Percentiles rank a stretch among this genome's conserved stretches.
Conservation (phyloP, 2,888 invertebrate genomes). For the Nomada flava region DNA sequence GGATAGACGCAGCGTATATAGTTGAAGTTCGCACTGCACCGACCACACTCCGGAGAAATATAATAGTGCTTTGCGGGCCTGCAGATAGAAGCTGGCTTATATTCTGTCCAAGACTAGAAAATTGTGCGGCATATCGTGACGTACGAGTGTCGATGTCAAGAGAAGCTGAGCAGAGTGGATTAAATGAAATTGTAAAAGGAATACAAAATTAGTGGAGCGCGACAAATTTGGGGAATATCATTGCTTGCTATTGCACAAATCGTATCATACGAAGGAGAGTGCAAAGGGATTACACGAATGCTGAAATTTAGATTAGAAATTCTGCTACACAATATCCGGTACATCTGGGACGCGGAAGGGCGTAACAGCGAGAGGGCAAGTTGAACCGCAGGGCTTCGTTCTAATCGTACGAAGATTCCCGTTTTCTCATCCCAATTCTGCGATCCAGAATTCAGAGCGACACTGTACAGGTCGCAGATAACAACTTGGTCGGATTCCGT, state of each 20-base stretch:
- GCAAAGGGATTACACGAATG: no score
- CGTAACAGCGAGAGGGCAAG: neutral
- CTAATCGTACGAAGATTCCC: slow-evolving; percentile 10
- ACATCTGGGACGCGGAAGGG: neutral
- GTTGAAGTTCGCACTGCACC: slow-evolving; percentile 4
- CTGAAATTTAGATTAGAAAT: no score
- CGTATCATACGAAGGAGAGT: no score
- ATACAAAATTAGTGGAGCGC: no score
- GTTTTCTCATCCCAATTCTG: slow-evolving; percentile 9
- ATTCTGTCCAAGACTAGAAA: no score
- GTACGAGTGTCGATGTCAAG: no score
- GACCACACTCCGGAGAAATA: neutral
- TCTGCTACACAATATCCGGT: no score
- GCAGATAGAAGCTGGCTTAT: neutral
- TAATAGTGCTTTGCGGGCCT: neutral
- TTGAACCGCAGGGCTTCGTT: neutral
- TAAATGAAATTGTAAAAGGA: no score
- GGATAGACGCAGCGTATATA: slow-evolving; percentile 10
- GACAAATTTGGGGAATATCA: neutral
- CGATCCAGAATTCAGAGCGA: slow-evolving; percentile 35
- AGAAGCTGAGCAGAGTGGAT: no score
- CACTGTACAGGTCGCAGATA: slow-evolving; percentile 51
- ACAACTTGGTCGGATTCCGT: slow-evolving; percentile 44
- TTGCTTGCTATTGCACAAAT: no score
- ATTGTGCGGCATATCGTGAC: neutral